phyloP scores from a whole-genome alignment of 2,888 invertebrate species.

The Rhagium mordax region DNA sequence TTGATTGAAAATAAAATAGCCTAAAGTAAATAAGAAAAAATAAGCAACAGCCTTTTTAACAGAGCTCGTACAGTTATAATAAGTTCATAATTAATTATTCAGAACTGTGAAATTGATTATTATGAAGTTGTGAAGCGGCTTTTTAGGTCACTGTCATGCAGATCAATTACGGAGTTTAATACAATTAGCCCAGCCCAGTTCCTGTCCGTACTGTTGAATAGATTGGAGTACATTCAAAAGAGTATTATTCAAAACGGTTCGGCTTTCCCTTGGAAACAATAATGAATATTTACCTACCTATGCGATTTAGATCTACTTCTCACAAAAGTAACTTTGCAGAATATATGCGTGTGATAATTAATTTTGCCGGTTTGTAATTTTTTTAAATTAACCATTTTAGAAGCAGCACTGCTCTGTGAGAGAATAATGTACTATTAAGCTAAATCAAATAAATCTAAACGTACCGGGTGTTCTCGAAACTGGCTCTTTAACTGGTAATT shows the following conservation, averaged over 20 bases:
- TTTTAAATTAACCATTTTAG: too few species aligned
- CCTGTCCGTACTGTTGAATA: constrained; percentile 17
- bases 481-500: too few species aligned
- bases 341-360: background rate
- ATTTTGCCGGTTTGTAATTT: background rate
- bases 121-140: constrained; percentile 2
- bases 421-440: too few species aligned
- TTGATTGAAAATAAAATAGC: background rate
- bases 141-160: constrained; percentile 32
- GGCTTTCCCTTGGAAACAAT: constrained; percentile 18
- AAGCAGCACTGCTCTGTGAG: too few species aligned
- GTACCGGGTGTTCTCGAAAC: too few species aligned
- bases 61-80: constrained; percentile 3
- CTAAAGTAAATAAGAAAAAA: constrained; percentile 3
- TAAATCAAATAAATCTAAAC: too few species aligned
- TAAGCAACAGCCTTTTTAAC: constrained; percentile 1
- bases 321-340: background rate
- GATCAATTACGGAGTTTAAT: constrained; percentile 11
- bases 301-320: background rate
- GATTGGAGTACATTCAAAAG: constrained; percentile 5
- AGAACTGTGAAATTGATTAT: constrained; percentile 9
- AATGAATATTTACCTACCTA: background rate
- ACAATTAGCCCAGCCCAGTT: constrained; percentile 32
- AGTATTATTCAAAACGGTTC: constrained; percentile 7
- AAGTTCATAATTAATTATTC: constrained; percentile 1